Evolutionary conservation across 2,113 vertebrate species (phyloP), one percentile per base, ranked within the genome.

Genomic region (Oceanites oceanicus): DNA sequence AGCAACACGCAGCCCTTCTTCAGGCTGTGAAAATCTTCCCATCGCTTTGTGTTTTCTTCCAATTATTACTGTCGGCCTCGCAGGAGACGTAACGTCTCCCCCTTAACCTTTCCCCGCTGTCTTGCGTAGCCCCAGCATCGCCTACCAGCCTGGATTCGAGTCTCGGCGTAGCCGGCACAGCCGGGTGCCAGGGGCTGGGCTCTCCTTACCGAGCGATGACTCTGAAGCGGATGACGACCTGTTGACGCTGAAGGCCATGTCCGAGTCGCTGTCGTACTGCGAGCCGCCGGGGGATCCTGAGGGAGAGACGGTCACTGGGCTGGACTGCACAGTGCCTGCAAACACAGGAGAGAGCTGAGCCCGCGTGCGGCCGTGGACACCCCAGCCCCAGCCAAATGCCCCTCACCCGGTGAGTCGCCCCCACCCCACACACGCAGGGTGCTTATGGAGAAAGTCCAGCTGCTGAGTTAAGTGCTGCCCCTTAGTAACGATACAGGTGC

Each of bases 191-290:
- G 16, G 62, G 62, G 44, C 62, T 5, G 2, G 40, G 47, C 73
- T 70, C 74, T 86, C 88, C 98, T 98, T 98, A 99, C 99, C 99
- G n/a, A 99, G 98, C 5, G 99, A 99, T 11, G 99, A 99, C 96
- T 99, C 99, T 3, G 99, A 99, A 34, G 99, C 99, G 8, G 99
- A 99, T 3, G 99, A 99, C 4, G 99, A 99, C 95, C 99, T 98
- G 98, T 99, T 99, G 96, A 99, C 99, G 4, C 99, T 99, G 98
- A 99, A 99, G 86, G 98, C 99, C 98, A 99, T 98, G 90, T 99
- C 99, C 13, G 99, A 99, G 97, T 99, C 99, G 4, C 99, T 99
- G 98, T 99, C 99, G 0, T 99, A 99, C 94, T 99, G 98, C 16
- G 99, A 99, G 96, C 99, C 99, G 9, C 98, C 99, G 26, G 99